Base-by-base conservation (phyloP, 2,888 invertebrate genomes). In the Galerucella calmariensis region DNA sequence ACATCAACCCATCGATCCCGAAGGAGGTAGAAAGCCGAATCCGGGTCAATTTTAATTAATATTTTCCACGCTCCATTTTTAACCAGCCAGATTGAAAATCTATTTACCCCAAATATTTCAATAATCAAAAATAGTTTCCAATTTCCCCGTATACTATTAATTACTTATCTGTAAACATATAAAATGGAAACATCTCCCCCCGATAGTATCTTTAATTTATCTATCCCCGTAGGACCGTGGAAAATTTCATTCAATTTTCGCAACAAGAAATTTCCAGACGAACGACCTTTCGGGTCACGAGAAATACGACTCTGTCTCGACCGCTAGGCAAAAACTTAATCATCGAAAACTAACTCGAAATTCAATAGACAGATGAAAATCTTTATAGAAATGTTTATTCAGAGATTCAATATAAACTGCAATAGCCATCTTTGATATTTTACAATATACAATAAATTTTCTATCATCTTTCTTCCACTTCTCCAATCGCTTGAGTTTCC, bases 251-350 rank as follows among this genome's bases (percentile, higher is more conserved):
- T 65, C 20, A 8, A 46, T 65, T 46, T 44, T 46, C 63, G 8
- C 35, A 41, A 46, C 63, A 44, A 65, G 20, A 65, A 65, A 65
- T 46, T 65, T 16, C 63, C 63, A 65, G 63, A 65, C 63, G 63
- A n/a, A 46, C 46, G 63, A 65, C 63, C 63, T 65, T 65, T 41
- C 63, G 4, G 44, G 46, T 65, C 63, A 44, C 16, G 12, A 46
- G 16, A 65, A 46, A 20, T 44, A 16, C 63, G 20, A 65, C 63
- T 46, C 63, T 46, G 63, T 65, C 63, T 65, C 44, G 46, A 46
- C 46, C 12, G n/a, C 5, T 20, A 65, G 63, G 20, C 62, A 62
- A 27, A 62, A 35, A 48, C 46, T 48, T 3, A 46, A 46, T 46
- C 46, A 46, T 44, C 44, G 46, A 12, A 46, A 46, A 11, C 12